Percentiles rank a stretch among this genome's conserved stretches.
Evolutionary conservation across 2,113 vertebrate genomes (phyloP).

Genomic region (Megaleporinus macrocephalus): DNA sequence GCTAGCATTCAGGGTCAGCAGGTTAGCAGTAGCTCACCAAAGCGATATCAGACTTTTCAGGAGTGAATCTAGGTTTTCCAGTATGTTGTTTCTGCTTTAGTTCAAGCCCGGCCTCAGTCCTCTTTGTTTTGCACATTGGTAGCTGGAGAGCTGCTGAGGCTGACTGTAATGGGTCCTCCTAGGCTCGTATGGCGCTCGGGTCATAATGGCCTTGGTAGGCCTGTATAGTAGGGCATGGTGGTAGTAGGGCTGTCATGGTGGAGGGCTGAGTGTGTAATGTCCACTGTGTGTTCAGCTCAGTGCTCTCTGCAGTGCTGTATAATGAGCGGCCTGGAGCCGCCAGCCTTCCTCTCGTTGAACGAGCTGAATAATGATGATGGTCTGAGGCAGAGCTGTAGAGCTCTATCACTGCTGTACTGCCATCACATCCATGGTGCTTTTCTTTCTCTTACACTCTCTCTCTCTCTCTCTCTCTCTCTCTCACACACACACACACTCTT

Average conservation of each 20-base stretch:
- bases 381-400: conserved; percentile 42
- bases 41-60: neutral
- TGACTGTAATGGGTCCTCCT: conserved; percentile 32
- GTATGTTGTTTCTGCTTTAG: neutral
- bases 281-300: conserved; percentile 23
- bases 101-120: neutral
- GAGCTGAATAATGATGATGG: conserved; percentile 59
- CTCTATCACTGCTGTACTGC: conserved; percentile 22
- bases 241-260: conserved; percentile 39
- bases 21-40: neutral
- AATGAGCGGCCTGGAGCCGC: conserved; percentile 53
- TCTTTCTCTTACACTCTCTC: conserved; percentile 27
- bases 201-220: conserved; percentile 33
- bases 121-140: neutral
- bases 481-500: conserved; percentile 6
- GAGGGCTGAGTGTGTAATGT: conserved; percentile 46
- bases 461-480: conserved; percentile 11
- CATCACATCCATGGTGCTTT: conserved; percentile 33
- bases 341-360: conserved; percentile 48
- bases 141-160: neutral
- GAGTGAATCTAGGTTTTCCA: conserved; percentile 8
- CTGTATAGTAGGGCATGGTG: conserved; percentile 24
- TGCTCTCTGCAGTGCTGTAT: conserved; percentile 44
- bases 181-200: conserved; percentile 28
- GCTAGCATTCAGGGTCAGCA: neutral